Conservation (phyloP, 2,888 invertebrate species). For the Morpho achilles region DNA sequence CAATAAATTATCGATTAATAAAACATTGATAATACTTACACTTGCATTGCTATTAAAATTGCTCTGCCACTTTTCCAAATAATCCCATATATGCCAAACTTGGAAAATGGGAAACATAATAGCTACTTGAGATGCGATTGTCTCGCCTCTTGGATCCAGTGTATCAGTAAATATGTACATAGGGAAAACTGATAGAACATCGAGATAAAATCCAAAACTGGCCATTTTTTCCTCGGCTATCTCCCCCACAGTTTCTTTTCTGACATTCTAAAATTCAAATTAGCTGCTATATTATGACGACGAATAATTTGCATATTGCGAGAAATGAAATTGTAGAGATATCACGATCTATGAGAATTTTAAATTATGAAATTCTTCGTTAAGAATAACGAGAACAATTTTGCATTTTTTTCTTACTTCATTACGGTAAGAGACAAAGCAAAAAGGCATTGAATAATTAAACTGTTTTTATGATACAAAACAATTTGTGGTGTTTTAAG, state of each 20-base stretch:
- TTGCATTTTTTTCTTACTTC: background rate
- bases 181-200: conserved; percentile 66
- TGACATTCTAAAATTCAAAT: conserved; percentile 46
- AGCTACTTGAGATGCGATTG: conserved; percentile 49
- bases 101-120: conserved; percentile 56
- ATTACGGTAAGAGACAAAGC: background rate
- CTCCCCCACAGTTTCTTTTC: conserved; percentile 58
- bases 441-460: too few relatives aligned
- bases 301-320: conserved; percentile 19
- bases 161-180: conserved; percentile 59
- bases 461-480: too few relatives aligned
- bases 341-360: conserved; percentile 3
- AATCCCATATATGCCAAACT: conserved; percentile 69
- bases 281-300: conserved; percentile 15
- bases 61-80: conserved; percentile 52
- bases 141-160: conserved; percentile 48
- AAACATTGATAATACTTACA: conserved; percentile 34
- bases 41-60: conserved; percentile 52
- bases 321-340: conserved; percentile 7
- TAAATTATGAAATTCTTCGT: conserved; percentile 4
- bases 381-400: background rate
- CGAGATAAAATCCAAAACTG: conserved; percentile 61
- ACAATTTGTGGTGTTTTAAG: too few relatives aligned
- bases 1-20: too few relatives aligned
- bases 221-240: conserved; percentile 69